phyloP scores from a whole-genome alignment of 2,113 vertebrate species.

The Laticauda colubrina region DNA sequence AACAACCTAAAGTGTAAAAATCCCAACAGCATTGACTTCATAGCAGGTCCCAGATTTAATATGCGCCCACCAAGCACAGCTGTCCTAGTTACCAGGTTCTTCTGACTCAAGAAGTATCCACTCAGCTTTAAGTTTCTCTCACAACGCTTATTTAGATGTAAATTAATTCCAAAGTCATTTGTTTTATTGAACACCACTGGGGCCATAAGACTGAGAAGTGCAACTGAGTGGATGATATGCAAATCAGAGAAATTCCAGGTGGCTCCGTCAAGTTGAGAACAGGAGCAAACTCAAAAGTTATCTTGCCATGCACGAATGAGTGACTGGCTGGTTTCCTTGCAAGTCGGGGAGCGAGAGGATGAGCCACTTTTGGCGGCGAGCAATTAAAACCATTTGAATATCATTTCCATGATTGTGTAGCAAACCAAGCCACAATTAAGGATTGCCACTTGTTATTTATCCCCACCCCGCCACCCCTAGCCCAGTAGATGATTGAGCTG shows the following conservation, averaged over 20 bases:
- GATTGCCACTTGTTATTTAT: neutral
- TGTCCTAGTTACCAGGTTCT: neutral
- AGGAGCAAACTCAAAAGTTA: neutral
- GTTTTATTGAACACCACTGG: slow-evolving; percentile 16
- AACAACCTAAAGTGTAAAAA: neutral
- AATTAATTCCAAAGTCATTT: slow-evolving; percentile 26
- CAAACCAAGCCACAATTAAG: neutral
- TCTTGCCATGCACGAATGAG: neutral
- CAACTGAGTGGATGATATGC: slow-evolving; percentile 18
- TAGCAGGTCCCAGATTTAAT: neutral
- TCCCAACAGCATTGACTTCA: neutral
- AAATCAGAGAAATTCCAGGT: slow-evolving; percentile 19
- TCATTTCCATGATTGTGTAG: neutral
- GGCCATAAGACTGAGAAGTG: slow-evolving; percentile 8
- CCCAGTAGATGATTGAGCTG: neutral
- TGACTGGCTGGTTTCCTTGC: neutral
- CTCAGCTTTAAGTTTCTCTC: slow-evolving; percentile 17
- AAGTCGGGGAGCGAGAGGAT: neutral
- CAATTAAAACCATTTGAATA: slow-evolving; percentile 4
- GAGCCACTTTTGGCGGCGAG: neutral
- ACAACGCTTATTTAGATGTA: slow-evolving; percentile 30
- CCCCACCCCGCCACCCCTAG: too few species aligned
- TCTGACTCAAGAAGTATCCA: slow-evolving; percentile 3
- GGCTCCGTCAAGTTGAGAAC: neutral
- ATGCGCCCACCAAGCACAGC: neutral